Conservation (phyloP, 2,888 invertebrate genomes). For the Microctonus aethiopoides region DNA sequence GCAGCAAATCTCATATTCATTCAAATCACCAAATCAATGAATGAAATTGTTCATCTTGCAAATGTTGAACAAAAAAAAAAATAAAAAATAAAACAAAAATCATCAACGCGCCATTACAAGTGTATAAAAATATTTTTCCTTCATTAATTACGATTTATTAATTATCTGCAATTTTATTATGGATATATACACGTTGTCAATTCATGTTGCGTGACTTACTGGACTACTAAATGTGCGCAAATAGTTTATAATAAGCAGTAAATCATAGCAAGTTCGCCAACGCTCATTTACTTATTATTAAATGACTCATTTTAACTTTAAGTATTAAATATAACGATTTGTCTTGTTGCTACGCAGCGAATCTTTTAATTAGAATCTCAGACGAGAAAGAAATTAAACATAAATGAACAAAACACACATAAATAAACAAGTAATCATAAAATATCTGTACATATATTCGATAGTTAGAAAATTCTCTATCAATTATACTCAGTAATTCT, state of each 20-base stretch:
- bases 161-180: neutral
- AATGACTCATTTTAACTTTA: constrained; percentile 14
- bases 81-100: neutral
- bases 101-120: neutral
- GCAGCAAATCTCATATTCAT: too few relatives aligned
- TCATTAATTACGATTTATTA: neutral
- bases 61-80: too few relatives aligned
- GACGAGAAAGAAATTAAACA: neutral
- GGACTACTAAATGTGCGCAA: constrained; percentile 16
- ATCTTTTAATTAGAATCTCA: constrained; percentile 21
- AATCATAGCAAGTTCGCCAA: constrained; percentile 32
- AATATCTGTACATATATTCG: too few relatives aligned
- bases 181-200: neutral
- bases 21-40: neutral
- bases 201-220: constrained; percentile 11
- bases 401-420: neutral
- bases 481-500: too few relatives aligned
- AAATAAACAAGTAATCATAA: too few relatives aligned
- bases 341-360: constrained; percentile 16
- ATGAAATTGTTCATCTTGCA: neutral
- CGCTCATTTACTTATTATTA: constrained; percentile 17
- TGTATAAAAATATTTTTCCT: neutral
- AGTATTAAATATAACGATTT: constrained; percentile 21
- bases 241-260: constrained; percentile 26
- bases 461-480: neutral